Evolutionary conservation across 2,113 vertebrate genomes (phyloP).

Genomic region (Passer domesticus): DNA sequence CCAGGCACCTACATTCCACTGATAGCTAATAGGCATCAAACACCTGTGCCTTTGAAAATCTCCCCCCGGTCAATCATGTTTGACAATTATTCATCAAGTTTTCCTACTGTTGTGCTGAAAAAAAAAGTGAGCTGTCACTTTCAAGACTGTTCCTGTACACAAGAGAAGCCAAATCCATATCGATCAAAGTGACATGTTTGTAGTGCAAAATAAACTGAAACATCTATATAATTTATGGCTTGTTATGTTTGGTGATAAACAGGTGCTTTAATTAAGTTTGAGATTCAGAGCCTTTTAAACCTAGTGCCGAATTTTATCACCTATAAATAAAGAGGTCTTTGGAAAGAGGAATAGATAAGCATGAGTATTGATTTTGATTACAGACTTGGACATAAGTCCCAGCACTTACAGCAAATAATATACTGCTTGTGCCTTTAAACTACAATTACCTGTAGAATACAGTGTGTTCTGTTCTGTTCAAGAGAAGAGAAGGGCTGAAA

Average conservation of each 20-base stretch:
- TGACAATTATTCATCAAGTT: slow-evolving; percentile 2
- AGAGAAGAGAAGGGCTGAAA: not conserved
- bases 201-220: slow-evolving; percentile 62
- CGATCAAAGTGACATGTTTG: slow-evolving; percentile 67
- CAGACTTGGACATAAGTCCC: not conserved
- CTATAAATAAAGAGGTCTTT: slow-evolving; percentile 33
- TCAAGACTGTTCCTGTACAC: slow-evolving; percentile 28
- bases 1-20: not conserved
- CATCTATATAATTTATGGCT: slow-evolving; percentile 65
- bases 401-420: not conserved
- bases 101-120: not conserved
- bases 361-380: not conserved
- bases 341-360: slow-evolving; percentile 33
- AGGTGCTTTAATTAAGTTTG: slow-evolving; percentile 71
- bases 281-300: slow-evolving; percentile 52
- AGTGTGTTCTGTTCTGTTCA: not conserved
- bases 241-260: slow-evolving; percentile 67
- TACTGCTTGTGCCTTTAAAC: not conserved
- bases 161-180: slow-evolving; percentile 55
- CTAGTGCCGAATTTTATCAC: slow-evolving; percentile 41
- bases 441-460: not conserved
- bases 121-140: slow-evolving; percentile 47
- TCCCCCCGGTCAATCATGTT: slow-evolving; percentile 14
- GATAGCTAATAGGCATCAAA: not conserved
- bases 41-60: slow-evolving; percentile 48